Conservation (phyloP, 2,113 vertebrate genomes). For the Sphyrna mokarran region DNA sequence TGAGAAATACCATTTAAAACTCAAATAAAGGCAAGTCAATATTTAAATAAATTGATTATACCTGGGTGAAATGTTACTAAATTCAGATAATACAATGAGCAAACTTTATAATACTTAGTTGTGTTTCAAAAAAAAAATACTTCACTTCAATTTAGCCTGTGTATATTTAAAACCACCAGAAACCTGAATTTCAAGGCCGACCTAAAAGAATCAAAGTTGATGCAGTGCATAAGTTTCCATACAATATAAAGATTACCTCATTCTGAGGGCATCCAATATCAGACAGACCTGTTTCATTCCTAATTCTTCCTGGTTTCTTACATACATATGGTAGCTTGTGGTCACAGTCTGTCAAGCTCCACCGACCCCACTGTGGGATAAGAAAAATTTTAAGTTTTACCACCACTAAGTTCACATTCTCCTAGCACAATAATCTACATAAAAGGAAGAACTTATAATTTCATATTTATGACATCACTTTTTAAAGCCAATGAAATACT, state of each 20-base stretch:
- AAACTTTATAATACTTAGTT: not conserved
- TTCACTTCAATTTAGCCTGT: not conserved
- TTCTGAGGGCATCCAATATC: slow-evolving; percentile 57
- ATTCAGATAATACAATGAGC: not conserved
- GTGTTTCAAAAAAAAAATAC: not conserved
- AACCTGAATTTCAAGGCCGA: not conserved
- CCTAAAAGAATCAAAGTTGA: not conserved
- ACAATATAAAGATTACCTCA: slow-evolving; percentile 56
- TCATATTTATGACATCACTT: not conserved
- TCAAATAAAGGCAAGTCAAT: not conserved
- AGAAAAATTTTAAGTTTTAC: not conserved
- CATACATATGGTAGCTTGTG: slow-evolving; percentile 69
- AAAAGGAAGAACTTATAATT: not conserved
- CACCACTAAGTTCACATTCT: not conserved
- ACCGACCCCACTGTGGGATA: slow-evolving; percentile 67
- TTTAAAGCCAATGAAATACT: not conserved
- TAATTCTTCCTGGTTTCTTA: slow-evolving; percentile 68
- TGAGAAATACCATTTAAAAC: not conserved
- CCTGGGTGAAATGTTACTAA: not conserved
- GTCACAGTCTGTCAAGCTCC: slow-evolving; percentile 68
- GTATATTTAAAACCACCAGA: not conserved
- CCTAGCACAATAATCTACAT: not conserved
- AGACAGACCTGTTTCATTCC: slow-evolving; percentile 50
- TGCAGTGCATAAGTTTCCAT: not conserved
- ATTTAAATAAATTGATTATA: not conserved